Evolutionary conservation across 2,797 vertebrate genomes (phyloP).

Genomic region (Schizothorax lantsangensis): DNA sequence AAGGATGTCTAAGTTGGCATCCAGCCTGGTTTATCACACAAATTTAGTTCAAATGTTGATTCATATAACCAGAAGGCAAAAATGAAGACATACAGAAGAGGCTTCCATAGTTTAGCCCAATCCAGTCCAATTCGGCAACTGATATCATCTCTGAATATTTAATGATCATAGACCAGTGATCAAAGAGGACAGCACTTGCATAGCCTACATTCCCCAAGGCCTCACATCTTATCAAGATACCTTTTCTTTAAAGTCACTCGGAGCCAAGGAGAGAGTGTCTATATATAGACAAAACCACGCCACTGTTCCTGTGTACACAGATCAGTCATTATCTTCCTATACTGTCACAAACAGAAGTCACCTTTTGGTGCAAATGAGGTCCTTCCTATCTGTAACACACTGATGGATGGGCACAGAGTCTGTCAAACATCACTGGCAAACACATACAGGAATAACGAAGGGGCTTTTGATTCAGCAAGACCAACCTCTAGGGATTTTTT

Average conservation of each 20-base stretch:
- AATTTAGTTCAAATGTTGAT: background rate
- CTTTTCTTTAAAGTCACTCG: slow-evolving; percentile 48
- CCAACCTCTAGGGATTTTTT: slow-evolving; percentile 21
- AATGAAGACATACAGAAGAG: background rate
- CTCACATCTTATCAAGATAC: slow-evolving; percentile 20
- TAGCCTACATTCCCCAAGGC: slow-evolving; percentile 5
- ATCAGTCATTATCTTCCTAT: slow-evolving; percentile 62
- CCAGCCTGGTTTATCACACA: slow-evolving; percentile 58
- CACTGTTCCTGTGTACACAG: slow-evolving; percentile 44
- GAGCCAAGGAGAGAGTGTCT: slow-evolving; percentile 47
- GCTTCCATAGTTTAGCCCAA: background rate
- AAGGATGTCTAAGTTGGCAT: slow-evolving; percentile 71
- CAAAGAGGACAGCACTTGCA: slow-evolving; percentile 21
- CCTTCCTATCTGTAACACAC: slow-evolving; percentile 55
- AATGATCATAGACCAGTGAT: slow-evolving; percentile 64
- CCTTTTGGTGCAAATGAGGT: slow-evolving; percentile 65
- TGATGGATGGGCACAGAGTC: slow-evolving; percentile 55
- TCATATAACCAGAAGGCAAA: slow-evolving; percentile 18
- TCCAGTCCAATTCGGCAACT: slow-evolving; percentile 2
- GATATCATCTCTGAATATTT: slow-evolving; percentile 22
- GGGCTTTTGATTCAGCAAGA: slow-evolving; percentile 33
- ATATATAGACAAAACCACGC: slow-evolving; percentile 51
- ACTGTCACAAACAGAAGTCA: slow-evolving; percentile 63
- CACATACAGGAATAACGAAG: slow-evolving; percentile 58
- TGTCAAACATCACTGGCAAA: slow-evolving; percentile 50